Conservation (phyloP, 2,113 vertebrate genomes). For the Burhinus oedicnemus region DNA sequence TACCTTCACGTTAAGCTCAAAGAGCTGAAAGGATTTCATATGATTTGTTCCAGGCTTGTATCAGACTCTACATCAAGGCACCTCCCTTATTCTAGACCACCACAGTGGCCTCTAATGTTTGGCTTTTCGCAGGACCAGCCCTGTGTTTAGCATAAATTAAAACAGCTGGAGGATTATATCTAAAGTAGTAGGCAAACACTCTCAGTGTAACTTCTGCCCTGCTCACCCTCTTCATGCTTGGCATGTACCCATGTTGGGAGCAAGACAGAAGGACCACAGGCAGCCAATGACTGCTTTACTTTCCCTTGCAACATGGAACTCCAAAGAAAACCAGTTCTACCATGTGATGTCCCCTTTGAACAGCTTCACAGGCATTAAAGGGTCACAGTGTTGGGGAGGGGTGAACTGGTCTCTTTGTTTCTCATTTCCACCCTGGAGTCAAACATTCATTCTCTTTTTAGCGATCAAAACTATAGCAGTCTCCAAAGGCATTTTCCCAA, state of each 20-base stretch:
- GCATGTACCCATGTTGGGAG: background rate
- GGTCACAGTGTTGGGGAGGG: background rate
- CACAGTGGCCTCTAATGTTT: background rate
- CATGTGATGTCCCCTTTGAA: background rate
- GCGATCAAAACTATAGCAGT: background rate
- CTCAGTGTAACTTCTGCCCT: background rate
- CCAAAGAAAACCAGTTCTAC: background rate
- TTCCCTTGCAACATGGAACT: background rate
- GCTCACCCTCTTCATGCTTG: background rate
- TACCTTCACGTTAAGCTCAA: background rate
- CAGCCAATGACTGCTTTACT: background rate
- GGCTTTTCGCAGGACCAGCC: background rate
- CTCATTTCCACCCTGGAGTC: background rate
- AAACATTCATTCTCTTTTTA: background rate
- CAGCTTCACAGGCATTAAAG: background rate
- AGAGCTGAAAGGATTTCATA: background rate
- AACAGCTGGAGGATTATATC: background rate
- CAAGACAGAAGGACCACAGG: background rate
- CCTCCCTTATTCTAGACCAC: slow-evolving; percentile 23
- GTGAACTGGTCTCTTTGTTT: slow-evolving; percentile 3
- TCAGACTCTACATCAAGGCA: background rate
- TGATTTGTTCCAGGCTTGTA: slow-evolving; percentile 41
- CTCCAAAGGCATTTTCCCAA: slow-evolving; percentile 2
- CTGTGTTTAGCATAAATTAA: background rate
- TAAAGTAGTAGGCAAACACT: background rate